These are phyloP conservation scores for Orientallactaga sibirica DNA, from an alignment of 2,797 vertebrate genomes.

Conservation along the genomic window DNA sequence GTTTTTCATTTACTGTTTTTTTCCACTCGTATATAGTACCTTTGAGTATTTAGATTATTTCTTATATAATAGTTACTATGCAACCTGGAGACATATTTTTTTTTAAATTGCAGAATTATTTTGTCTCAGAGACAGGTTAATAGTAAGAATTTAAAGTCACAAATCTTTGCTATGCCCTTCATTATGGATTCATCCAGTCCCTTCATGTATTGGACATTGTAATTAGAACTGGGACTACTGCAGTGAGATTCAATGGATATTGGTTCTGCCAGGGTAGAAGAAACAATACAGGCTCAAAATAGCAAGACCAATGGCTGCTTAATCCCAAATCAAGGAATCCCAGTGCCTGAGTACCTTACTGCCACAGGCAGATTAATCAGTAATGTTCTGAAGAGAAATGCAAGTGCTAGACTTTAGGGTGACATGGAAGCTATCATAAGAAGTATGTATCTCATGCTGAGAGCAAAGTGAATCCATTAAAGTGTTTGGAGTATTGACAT, in stretches of 20 bases:
- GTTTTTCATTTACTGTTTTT: neutral
- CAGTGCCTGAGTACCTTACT: neutral
- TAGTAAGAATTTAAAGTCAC: neutral
- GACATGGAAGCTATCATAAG: neutral
- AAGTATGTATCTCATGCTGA: neutral
- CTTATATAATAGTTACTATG: neutral
- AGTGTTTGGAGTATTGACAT: neutral
- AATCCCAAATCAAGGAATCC: neutral
- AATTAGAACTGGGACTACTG: accelerated
- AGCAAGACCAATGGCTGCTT: accelerated
- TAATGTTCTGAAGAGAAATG: neutral
- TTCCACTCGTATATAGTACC: neutral
- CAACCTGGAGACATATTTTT: neutral
- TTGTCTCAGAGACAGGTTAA: neutral
- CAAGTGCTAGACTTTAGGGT: neutral
- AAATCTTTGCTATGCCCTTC: neutral
- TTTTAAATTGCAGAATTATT: neutral
- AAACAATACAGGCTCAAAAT: neutral
- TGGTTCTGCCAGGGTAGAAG: neutral
- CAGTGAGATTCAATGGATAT: neutral
- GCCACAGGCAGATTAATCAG: neutral
- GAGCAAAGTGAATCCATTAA: neutral
- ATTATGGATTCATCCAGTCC: neutral
- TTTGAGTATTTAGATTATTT: neutral
- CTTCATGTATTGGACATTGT: neutral